phyloP scores from a whole-genome alignment of 2,113 vertebrate species.

The Eudyptes chrysolophus region DNA sequence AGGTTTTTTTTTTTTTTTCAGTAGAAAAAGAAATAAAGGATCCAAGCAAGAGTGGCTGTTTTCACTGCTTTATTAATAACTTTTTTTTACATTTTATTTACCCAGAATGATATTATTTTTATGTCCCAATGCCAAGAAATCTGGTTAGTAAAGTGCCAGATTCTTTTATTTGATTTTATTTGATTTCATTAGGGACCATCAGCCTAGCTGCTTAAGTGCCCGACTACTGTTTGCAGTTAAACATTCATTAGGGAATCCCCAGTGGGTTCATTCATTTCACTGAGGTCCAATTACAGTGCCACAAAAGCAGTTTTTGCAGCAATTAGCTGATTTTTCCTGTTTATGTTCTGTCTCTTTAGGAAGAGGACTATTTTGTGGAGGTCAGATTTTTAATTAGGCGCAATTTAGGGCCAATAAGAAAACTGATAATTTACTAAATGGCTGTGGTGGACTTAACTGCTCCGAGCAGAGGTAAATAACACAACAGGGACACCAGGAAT shows the following conservation, averaged over 20 bases:
- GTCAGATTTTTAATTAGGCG: slow-evolving; percentile 93
- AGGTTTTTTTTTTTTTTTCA: not conserved
- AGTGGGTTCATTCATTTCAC: slow-evolving; percentile 92
- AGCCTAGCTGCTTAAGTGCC: slow-evolving; percentile 80
- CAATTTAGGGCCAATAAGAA: slow-evolving; percentile 93
- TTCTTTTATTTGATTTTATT: slow-evolving; percentile 92
- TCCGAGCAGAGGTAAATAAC: slow-evolving; percentile 77
- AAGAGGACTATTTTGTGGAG: slow-evolving; percentile 84
- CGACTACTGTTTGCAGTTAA: slow-evolving; percentile 94
- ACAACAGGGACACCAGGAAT: slow-evolving; percentile 68
- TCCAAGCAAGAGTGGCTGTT: slow-evolving; percentile 31
- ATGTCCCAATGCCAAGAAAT: slow-evolving; percentile 79
- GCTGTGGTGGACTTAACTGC: slow-evolving; percentile 78
- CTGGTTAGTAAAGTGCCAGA: slow-evolving; percentile 90
- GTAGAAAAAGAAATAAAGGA: not conserved
- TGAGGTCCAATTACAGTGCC: slow-evolving; percentile 92
- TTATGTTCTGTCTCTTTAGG: slow-evolving; percentile 93
- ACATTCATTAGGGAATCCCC: slow-evolving; percentile 93
- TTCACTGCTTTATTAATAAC: slow-evolving; percentile 74
- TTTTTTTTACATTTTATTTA: slow-evolving; percentile 80
- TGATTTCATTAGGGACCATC: slow-evolving; percentile 89
- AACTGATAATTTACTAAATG: slow-evolving; percentile 90
- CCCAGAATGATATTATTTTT: slow-evolving; percentile 76
- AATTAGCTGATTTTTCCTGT: slow-evolving; percentile 98
- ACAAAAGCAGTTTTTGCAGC: slow-evolving; percentile 87